Evolutionary conservation across 2,888 invertebrate species (phyloP), one percentile per base, ranked within the genome.

Genomic region (Ophion ventricosus): DNA sequence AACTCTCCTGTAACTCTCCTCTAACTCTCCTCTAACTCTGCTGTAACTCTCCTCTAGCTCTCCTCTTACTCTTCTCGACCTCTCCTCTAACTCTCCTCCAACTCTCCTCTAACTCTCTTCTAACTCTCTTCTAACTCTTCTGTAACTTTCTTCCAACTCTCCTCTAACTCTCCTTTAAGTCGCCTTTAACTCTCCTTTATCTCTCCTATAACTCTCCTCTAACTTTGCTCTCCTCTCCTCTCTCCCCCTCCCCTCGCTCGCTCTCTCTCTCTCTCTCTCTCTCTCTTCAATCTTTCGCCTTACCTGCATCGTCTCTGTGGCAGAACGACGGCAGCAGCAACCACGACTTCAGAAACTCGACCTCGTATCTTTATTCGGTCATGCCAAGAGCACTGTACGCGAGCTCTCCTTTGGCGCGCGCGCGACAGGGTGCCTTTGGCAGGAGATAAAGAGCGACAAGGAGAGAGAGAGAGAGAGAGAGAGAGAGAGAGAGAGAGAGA

Each of bases 311-410:
- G 56, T 76, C 59, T 25, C 72, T 70, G 69, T 81, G 69, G 59
- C 69, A 74, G 75, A 79, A 79, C 73, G 79, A 82, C 81, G 75
- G 78, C 85, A 74, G 80, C 85, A 77, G 78, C 86, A 74, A 78
- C 85, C 57, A 80, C 78, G 74, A 82, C 80, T 79, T 81, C 83
- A 79, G 82, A 73, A 82, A 87, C 75, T 82, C 89, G 88, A 89
- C 86, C 89, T 88, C 88, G 87, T 88, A 89, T 90, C 89, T 89
- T 90, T 89, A 90, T 90, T 89, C 88, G 87, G 85, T 89, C 88
- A 87, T 88, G 88, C 82, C 81, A 87, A 85, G 85, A 87, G 85
- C 81, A 78, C 85, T 59, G 61, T 79, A 81, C 80, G 81, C 80
- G 83, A 79, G 67, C 73, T 80, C 82, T 87, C 83, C 76, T 74